phyloP scores from a whole-genome alignment of 2,797 vertebrate species.

The Molossus alvarezi region DNA sequence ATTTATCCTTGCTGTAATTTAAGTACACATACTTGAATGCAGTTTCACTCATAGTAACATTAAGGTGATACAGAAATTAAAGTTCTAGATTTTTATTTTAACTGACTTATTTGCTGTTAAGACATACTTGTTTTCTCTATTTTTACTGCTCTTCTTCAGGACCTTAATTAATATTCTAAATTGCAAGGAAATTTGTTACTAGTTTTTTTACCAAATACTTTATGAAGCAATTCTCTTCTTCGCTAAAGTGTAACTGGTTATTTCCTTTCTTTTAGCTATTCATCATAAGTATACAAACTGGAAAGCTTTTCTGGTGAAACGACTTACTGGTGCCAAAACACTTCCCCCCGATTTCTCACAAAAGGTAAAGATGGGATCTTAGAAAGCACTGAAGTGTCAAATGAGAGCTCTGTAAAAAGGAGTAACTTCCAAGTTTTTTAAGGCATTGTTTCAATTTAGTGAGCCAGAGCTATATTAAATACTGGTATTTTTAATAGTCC shows the following conservation, averaged over 20 bases:
- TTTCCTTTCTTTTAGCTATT: constrained; percentile 93
- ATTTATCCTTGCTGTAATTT: not conserved
- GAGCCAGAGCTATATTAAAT: constrained; percentile 28
- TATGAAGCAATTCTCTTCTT: constrained; percentile 44
- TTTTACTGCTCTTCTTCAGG: constrained; percentile 19
- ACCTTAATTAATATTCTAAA: not conserved
- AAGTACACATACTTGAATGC: not conserved
- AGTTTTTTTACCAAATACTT: constrained; percentile 27
- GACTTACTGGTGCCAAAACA: constrained; percentile 99
- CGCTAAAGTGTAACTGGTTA: constrained; percentile 59
- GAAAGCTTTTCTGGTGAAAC: constrained; percentile 99
- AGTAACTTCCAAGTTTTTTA: constrained; percentile 12
- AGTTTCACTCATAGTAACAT: not conserved
- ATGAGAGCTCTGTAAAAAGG: constrained; percentile 28
- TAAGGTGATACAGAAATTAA: constrained; percentile 10
- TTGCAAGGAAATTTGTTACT: constrained; percentile 23
- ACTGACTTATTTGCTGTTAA: not conserved
- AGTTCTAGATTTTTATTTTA: constrained; percentile 29
- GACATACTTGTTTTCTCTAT: not conserved
- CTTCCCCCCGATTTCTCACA: constrained; percentile 97
- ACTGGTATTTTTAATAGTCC: constrained; percentile 5
- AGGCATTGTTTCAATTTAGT: constrained; percentile 51
- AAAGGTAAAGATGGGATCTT: constrained; percentile 92
- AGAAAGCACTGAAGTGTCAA: constrained; percentile 30
- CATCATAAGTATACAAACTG: constrained; percentile 99